Conservation (phyloP, 2,797 vertebrate genomes). For the Furcifer pardalis region DNA sequence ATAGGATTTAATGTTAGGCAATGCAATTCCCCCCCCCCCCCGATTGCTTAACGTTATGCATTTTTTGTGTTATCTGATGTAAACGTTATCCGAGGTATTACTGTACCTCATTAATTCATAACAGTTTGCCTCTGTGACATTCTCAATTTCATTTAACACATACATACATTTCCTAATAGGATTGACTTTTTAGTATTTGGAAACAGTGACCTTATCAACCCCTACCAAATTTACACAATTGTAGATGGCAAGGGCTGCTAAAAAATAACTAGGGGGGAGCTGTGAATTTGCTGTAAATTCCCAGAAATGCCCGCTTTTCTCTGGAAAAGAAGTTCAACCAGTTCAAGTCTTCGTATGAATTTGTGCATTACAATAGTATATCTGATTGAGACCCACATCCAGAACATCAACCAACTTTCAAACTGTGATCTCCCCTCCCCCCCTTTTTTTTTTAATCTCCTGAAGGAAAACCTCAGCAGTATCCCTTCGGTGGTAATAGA, state of each 20-base stretch:
- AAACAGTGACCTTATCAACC: neutral
- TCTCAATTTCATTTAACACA: too few relatives aligned
- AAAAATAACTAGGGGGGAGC: neutral
- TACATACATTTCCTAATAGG: too few relatives aligned
- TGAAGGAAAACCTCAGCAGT: conserved; percentile 74
- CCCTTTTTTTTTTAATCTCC: accelerated
- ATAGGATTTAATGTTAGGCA: too few relatives aligned
- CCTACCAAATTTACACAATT: neutral
- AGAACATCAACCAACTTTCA: neutral
- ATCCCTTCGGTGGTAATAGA: conserved; percentile 95
- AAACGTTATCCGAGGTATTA: too few relatives aligned
- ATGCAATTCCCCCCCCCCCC: too few relatives aligned
- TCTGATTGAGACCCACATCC: neutral
- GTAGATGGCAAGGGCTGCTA: neutral
- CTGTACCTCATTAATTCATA: too few relatives aligned
- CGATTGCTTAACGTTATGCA: too few relatives aligned
- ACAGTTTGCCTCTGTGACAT: too few relatives aligned
- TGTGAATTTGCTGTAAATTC: neutral
- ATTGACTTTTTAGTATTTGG: neutral
- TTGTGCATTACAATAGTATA: neutral
- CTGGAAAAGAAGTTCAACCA: neutral
- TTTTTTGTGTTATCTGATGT: too few relatives aligned
- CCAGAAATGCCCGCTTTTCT: neutral
- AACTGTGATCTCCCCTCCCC: neutral
- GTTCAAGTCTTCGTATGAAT: neutral